Conservation (phyloP, 2,113 vertebrate genomes). For the Scytalopus superciliaris region DNA sequence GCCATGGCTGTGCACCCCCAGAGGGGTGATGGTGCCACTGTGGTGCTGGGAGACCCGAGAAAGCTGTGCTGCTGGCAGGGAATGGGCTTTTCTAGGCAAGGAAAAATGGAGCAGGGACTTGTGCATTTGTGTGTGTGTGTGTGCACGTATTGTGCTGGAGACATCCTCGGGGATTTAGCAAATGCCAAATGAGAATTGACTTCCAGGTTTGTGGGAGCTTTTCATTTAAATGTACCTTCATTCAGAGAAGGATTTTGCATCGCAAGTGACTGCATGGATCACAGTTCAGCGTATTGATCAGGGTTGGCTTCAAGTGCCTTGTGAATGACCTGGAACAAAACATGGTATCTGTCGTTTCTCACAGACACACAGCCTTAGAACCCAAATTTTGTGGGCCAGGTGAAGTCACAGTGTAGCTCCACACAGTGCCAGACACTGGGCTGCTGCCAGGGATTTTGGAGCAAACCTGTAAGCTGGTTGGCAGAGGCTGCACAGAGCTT, state of each 20-base stretch:
- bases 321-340: not conserved
- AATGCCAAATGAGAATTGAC: not conserved
- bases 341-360: not conserved
- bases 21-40: not conserved
- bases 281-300: not conserved
- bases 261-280: not conserved
- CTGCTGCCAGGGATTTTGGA: not conserved
- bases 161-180: not conserved
- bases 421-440: not conserved
- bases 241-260: not conserved
- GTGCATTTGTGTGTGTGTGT: not conserved
- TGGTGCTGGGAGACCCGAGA: not conserved
- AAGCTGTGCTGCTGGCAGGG: not conserved
- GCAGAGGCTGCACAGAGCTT: not conserved
- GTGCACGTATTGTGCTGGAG: accelerated
- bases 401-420: not conserved
- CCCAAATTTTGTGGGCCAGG: not conserved
- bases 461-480: not conserved
- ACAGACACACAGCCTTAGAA: not conserved
- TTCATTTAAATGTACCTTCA: not conserved
- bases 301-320: not conserved
- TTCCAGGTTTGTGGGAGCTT: not conserved
- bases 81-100: not conserved
- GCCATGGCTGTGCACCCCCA: not conserved
- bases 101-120: not conserved